phyloP scores from a whole-genome alignment of 2,113 vertebrate species.

The Neolamprologus sp. region DNA sequence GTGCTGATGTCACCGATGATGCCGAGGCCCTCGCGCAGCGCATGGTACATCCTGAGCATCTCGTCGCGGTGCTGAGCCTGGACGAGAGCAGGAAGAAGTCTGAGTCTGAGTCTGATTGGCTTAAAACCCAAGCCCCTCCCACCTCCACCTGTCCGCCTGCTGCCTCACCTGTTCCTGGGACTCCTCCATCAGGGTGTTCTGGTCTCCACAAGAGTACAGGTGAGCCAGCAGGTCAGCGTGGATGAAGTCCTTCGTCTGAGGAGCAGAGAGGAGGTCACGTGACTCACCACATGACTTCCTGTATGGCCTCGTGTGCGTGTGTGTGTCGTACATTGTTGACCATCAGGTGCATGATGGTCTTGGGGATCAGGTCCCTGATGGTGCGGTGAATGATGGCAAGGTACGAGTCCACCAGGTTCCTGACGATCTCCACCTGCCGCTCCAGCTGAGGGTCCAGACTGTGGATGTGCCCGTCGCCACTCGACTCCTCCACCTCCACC shows the following conservation, averaged over 20 bases:
- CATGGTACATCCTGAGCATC: constrained; percentile 94
- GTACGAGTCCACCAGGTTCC: constrained; percentile 95
- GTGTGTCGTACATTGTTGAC: constrained; percentile 83
- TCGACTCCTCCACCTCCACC: constrained; percentile 79
- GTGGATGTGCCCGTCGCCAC: constrained; percentile 87
- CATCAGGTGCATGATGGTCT: constrained; percentile 98
- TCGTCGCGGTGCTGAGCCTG: constrained; percentile 86
- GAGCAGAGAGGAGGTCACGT: background rate
- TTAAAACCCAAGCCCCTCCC: background rate
- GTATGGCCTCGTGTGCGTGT: background rate
- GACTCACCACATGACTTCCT: background rate
- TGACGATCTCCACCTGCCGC: constrained; percentile 93
- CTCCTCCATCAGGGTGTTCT: constrained; percentile 95
- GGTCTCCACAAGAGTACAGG: constrained; percentile 92
- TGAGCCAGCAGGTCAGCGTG: constrained; percentile 89
- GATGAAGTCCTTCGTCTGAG: constrained; percentile 93
- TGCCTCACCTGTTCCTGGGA: constrained; percentile 80
- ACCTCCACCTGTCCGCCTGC: background rate
- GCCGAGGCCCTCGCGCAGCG: constrained; percentile 84
- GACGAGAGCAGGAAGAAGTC: background rate
- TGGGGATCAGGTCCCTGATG: constrained; percentile 92
- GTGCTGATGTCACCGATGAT: constrained; percentile 98
- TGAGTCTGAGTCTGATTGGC: background rate
- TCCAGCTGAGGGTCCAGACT: constrained; percentile 96
- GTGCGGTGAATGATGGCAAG: constrained; percentile 96